These are phyloP conservation scores for Trematomus loennbergii DNA, from an alignment of 2,113 vertebrate genomes.

Conservation along the genomic window DNA sequence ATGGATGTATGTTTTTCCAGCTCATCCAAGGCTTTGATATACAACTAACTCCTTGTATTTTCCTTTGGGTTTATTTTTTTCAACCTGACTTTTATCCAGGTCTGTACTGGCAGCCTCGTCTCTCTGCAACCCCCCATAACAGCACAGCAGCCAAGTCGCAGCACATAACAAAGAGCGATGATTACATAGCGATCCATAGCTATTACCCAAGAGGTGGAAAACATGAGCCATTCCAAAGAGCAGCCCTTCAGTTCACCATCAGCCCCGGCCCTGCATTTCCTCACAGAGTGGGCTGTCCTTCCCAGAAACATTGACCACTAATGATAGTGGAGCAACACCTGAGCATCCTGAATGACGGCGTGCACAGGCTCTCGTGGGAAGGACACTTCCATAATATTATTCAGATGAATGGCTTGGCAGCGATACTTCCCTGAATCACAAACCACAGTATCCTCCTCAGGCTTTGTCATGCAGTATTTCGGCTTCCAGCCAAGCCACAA, in stretches of 20 bases:
- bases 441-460: constrained; percentile 50
- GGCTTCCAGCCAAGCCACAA: constrained; percentile 39
- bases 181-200: constrained; percentile 77
- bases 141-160: constrained; percentile 59
- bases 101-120: constrained; percentile 30
- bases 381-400: constrained; percentile 52
- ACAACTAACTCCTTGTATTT: constrained; percentile 50
- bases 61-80: constrained; percentile 26
- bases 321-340: constrained; percentile 79
- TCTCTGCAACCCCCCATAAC: constrained; percentile 38
- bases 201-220: constrained; percentile 75
- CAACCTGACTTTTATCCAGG: constrained; percentile 20
- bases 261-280: constrained; percentile 42
- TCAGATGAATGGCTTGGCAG: constrained; percentile 61
- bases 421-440: constrained; percentile 55
- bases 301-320: constrained; percentile 80
- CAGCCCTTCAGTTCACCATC: constrained; percentile 48
- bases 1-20: constrained; percentile 27
- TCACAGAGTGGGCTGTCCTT: constrained; percentile 59
- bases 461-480: constrained; percentile 38
- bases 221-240: constrained; percentile 57
- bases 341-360: constrained; percentile 64
- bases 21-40: constrained; percentile 43
- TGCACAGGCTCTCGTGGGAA: constrained; percentile 47
- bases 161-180: constrained; percentile 73